Conservation (phyloP, 2,888 invertebrate species). For the Tricholauxania praeusta region DNA sequence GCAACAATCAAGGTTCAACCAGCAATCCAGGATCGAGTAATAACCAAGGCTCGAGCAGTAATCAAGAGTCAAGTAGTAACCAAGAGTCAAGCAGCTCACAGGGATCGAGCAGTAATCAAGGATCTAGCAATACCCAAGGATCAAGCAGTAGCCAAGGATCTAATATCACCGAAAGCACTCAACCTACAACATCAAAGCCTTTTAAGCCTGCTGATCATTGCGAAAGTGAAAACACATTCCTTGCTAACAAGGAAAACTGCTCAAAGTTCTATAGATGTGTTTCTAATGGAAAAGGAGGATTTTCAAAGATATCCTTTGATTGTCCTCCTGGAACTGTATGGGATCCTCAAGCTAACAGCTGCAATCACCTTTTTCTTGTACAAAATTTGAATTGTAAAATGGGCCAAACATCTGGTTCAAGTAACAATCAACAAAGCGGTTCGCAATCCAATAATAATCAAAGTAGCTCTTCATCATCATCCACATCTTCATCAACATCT, state of each 20-base stretch:
- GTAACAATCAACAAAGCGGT: conserved; percentile 37
- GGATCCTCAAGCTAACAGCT: conserved; percentile 72
- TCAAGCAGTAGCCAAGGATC: conserved; percentile 32
- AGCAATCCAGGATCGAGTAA: neutral
- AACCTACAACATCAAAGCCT: conserved; percentile 53
- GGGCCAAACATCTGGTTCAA: conserved; percentile 22
- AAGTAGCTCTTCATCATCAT: conserved; percentile 32
- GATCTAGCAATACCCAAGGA: neutral
- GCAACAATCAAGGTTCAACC: neutral
- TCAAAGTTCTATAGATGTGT: conserved; percentile 65
- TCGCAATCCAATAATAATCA: conserved; percentile 9
- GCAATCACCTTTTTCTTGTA: conserved; percentile 64
- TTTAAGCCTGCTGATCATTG: conserved; percentile 60
- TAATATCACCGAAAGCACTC: conserved; percentile 23
- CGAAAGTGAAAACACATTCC: conserved; percentile 65
- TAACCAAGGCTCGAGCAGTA: neutral
- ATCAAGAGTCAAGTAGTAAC: conserved; percentile 31
- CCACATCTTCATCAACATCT: conserved; percentile 14
- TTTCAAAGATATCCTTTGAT: conserved; percentile 69
- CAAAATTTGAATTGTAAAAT: conserved; percentile 55
- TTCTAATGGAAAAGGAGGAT: conserved; percentile 67
- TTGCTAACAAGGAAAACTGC: conserved; percentile 46
- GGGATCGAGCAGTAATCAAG: neutral
- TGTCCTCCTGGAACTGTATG: conserved; percentile 72
- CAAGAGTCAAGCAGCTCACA: conserved; percentile 24